Evolutionary conservation across 2,888 invertebrate genomes (phyloP).

Genomic region (Xanthorhoe designata): DNA sequence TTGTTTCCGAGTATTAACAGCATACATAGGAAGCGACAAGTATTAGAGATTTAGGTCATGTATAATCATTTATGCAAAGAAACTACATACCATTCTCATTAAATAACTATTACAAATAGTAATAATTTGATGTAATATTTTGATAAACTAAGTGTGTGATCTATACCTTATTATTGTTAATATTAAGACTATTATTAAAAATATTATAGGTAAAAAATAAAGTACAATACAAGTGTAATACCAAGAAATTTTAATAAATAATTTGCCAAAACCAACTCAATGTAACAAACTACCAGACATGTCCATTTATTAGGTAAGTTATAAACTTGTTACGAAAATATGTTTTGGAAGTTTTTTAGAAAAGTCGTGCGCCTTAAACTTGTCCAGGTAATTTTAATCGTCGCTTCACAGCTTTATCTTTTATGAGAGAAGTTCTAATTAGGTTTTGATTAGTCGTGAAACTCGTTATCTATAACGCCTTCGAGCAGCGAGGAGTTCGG

Average conservation of each 20-base stretch:
- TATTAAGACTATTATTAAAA: no score
- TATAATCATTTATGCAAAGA: background rate
- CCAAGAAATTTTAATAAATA: background rate
- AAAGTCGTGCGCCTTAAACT: conserved; percentile 31
- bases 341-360: conserved; percentile 16
- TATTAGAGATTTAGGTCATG: background rate
- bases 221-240: background rate
- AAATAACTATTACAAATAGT: background rate
- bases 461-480: conserved; percentile 56
- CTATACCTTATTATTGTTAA: no score
- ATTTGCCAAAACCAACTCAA: conserved; percentile 1
- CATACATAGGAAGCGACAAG: background rate
- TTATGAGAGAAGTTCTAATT: conserved; percentile 46
- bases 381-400: conserved; percentile 44
- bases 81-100: background rate
- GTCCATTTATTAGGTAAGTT: conserved; percentile 15
- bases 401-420: conserved; percentile 42
- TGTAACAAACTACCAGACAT: conserved; percentile 11
- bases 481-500: conserved; percentile 85
- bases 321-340: conserved; percentile 22
- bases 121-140: no score
- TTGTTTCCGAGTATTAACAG: conserved; percentile 6
- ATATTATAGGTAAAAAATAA: background rate
- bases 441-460: conserved; percentile 48
- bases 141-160: no score